phyloP scores from a whole-genome alignment of 2,888 invertebrate species.

The Malthinus seriepunctatus region DNA sequence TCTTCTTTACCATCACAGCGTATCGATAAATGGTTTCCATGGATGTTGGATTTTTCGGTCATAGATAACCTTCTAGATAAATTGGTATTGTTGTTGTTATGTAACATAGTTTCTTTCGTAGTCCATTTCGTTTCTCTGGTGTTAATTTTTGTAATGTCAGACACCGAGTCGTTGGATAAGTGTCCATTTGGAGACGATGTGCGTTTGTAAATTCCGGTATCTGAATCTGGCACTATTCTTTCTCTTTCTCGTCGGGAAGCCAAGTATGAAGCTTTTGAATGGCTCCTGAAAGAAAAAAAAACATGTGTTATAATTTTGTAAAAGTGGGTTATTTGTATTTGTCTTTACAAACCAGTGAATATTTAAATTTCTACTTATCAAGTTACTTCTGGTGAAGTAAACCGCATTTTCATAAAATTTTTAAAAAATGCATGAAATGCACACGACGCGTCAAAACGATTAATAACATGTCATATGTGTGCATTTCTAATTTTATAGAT shows the following conservation, averaged over 20 bases:
- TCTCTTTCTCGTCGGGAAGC: constrained; percentile 73
- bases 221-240: constrained; percentile 66
- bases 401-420: not conserved
- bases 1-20: constrained; percentile 46
- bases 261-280: constrained; percentile 77
- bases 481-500: constrained; percentile 2
- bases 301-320: not conserved
- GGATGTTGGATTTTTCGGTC: constrained; percentile 45
- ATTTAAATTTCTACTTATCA: too few species aligned
- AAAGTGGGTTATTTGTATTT: too few species aligned
- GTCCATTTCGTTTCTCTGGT: constrained; percentile 48
- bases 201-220: constrained; percentile 74
- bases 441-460: not conserved
- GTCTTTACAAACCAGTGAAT: too few species aligned
- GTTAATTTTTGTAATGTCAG: constrained; percentile 41
- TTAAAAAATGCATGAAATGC: not conserved
- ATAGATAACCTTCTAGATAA: constrained; percentile 48
- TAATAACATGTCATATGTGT: not conserved
- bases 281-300: constrained; percentile 63
- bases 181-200: constrained; percentile 70
- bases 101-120: constrained; percentile 33
- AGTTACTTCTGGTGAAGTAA: not conserved
- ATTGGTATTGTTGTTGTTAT: constrained; percentile 40
- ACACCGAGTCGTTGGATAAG: constrained; percentile 37
- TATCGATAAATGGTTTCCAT: constrained; percentile 32